Conservation (phyloP, 2,113 vertebrate species). For the Upupa epops region DNA sequence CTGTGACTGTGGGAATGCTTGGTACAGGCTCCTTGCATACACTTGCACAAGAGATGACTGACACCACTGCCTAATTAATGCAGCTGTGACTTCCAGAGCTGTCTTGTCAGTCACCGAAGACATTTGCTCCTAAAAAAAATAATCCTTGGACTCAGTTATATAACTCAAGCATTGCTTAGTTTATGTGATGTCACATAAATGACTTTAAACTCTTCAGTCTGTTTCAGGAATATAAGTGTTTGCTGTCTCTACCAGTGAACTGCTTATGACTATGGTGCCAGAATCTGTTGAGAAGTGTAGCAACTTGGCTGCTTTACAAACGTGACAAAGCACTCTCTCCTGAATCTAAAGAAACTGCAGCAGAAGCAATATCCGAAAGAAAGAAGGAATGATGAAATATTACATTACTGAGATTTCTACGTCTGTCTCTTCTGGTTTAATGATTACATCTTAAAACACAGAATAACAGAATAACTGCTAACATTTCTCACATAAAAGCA, state of each 20-base stretch:
- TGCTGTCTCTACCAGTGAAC: neutral
- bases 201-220: neutral
- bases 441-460: neutral
- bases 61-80: neutral
- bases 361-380: neutral
- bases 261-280: neutral
- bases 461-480: neutral
- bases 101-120: neutral
- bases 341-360: neutral
- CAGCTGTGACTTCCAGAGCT: neutral
- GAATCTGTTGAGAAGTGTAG: neutral
- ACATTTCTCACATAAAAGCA: neutral
- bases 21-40: neutral
- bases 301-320: neutral
- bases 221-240: neutral
- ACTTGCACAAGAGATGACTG: neutral
- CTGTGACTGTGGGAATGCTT: neutral
- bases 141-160: neutral
- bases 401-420: neutral
- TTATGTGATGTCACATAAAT: neutral
- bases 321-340: neutral
- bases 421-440: neutral
- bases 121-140: neutral
- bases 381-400: neutral
- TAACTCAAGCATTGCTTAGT: neutral